Evolutionary conservation across 2,113 vertebrate genomes (phyloP).

Genomic region (Noctilio leporinus): DNA sequence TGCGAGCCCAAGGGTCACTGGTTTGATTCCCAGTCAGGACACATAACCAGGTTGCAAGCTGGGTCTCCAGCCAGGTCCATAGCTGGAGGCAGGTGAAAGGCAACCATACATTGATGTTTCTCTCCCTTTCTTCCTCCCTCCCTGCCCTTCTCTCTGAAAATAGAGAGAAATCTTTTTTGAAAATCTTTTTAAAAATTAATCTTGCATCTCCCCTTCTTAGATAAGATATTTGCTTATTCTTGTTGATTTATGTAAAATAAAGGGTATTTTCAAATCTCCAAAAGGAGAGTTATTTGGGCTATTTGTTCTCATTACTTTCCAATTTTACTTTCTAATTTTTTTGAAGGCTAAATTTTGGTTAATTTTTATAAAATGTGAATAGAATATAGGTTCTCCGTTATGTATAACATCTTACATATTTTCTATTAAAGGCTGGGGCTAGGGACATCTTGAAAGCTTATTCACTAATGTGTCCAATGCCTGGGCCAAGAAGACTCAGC

Average conservation of each 20-base stretch:
- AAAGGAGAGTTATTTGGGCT: not conserved
- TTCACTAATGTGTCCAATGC: not conserved
- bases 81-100: too few species aligned
- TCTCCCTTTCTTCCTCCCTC: too few species aligned
- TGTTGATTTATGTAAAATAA: not conserved
- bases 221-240: conserved; percentile 13
- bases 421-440: not conserved
- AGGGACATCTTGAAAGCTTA: not conserved
- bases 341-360: not conserved
- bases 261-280: not conserved
- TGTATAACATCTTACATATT: not conserved
- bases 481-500: not conserved
- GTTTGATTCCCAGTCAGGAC: too few species aligned
- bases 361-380: not conserved
- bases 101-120: too few species aligned
- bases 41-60: too few species aligned
- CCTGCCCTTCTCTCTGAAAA: too few species aligned
- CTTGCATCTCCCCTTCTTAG: not conserved
- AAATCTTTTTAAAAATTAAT: too few species aligned
- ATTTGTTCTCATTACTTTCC: not conserved
- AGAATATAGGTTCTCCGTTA: not conserved
- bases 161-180: too few species aligned
- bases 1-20: too few species aligned
- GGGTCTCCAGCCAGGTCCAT: too few species aligned
- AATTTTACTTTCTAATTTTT: not conserved